These are phyloP conservation scores for Dryadula phaetusa DNA, from an alignment of 2,888 invertebrate species.

Conservation along the genomic window DNA sequence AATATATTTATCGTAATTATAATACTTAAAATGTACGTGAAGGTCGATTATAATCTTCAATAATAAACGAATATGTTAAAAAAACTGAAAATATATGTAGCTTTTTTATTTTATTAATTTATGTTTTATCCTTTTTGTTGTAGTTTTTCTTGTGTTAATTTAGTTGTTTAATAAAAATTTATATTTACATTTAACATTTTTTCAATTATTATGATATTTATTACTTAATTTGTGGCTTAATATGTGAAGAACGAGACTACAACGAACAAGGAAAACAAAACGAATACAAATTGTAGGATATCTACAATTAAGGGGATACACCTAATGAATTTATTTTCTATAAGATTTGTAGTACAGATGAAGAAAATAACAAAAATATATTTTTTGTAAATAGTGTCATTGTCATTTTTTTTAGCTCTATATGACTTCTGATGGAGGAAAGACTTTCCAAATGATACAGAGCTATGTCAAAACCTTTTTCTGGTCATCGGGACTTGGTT, in stretches of 20 bases:
- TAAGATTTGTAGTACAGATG: no score
- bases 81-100: neutral
- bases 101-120: neutral
- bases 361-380: no score
- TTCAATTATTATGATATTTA: neutral
- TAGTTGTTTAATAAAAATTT: neutral
- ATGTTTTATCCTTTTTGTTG: neutral
- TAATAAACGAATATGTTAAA: neutral
- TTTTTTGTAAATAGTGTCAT: neutral
- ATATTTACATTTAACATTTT: neutral
- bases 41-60: neutral
- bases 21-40: neutral
- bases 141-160: neutral
- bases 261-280: neutral
- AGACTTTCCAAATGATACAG: slow-evolving; percentile 87
- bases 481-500: slow-evolving; percentile 86
- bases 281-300: neutral
- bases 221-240: neutral
- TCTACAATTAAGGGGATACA: no score
- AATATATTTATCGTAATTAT: neutral
- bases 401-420: slow-evolving; percentile 85
- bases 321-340: no score
- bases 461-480: slow-evolving; percentile 91
- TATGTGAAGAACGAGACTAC: neutral
- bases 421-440: slow-evolving; percentile 90